These are phyloP conservation scores for Polyploca ridens DNA, from an alignment of 2,888 invertebrate genomes.

Conservation along the genomic window DNA sequence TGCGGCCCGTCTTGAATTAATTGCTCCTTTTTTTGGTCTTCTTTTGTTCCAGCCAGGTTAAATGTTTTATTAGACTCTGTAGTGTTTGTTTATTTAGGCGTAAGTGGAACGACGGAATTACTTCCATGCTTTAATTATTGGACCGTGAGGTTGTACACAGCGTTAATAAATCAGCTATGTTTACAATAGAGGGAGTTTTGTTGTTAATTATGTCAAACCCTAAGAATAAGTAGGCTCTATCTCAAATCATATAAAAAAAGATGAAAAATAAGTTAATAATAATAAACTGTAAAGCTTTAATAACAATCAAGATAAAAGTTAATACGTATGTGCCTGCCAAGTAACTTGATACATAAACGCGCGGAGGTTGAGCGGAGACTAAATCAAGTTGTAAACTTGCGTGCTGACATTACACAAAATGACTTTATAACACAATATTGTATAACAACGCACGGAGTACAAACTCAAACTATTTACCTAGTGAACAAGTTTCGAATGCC, in stretches of 20 bases:
- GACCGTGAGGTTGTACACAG: conserved; percentile 13
- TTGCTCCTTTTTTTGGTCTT: conserved; percentile 73
- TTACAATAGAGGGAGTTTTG: neutral
- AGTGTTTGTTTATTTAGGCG: conserved; percentile 67
- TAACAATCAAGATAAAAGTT: neutral
- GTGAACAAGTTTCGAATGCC: conserved; percentile 70
- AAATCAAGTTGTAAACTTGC: conserved; percentile 56
- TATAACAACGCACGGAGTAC: conserved; percentile 43
- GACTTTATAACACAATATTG: conserved; percentile 68
- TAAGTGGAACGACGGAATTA: conserved; percentile 47
- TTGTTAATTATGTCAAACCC: neutral
- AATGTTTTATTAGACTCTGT: conserved; percentile 74
- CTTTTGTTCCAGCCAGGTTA: conserved; percentile 64
- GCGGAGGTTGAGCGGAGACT: neutral
- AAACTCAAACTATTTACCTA: conserved; percentile 76
- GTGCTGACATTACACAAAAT: conserved; percentile 58
- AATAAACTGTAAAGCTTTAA: neutral
- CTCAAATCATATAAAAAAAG: neutral
- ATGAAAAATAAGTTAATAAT: neutral
- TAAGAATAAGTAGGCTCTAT: neutral
- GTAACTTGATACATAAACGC: neutral
- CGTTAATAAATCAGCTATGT: neutral
- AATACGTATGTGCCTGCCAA: neutral
- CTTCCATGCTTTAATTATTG: conserved; percentile 47
- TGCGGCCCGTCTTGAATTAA: conserved; percentile 70